Evolutionary conservation across 2,797 vertebrate genomes (phyloP).

Genomic region (Trachurus trachurus): DNA sequence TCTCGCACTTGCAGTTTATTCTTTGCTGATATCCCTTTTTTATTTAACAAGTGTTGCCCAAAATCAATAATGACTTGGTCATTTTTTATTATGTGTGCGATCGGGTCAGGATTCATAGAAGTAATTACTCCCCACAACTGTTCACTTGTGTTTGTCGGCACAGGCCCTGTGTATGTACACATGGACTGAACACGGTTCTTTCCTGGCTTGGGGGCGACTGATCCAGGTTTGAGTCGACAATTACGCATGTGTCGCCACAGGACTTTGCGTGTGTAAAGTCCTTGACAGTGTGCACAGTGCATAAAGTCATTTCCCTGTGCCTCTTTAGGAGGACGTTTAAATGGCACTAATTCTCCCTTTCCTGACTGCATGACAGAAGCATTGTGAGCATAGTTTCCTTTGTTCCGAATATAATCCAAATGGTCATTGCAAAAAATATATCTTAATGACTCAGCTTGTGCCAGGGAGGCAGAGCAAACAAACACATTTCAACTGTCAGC

Average conservation of each 20-base stretch:
- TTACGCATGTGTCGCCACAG: constrained; percentile 46
- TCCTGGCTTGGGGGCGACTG: constrained; percentile 35
- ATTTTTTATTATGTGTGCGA: constrained; percentile 42
- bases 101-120: constrained; percentile 36
- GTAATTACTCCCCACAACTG: constrained; percentile 41
- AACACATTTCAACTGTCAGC: too few species aligned
- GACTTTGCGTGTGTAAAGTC: constrained; percentile 48
- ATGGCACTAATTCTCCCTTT: constrained; percentile 42
- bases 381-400: constrained; percentile 58
- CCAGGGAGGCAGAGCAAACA: too few species aligned
- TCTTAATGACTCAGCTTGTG: too few species aligned
- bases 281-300: constrained; percentile 64
- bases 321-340: constrained; percentile 43
- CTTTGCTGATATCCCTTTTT: constrained; percentile 28
- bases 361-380: constrained; percentile 42
- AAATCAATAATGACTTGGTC: constrained; percentile 33
- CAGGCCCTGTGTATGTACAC: constrained; percentile 37
- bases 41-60: constrained; percentile 57
- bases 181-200: constrained; percentile 50
- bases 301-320: constrained; percentile 45
- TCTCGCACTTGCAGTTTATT: constrained; percentile 34
- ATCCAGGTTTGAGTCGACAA: constrained; percentile 34
- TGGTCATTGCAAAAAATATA: too few species aligned
- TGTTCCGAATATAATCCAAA: constrained; percentile 46
- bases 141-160: constrained; percentile 31